These are phyloP conservation scores for Taeniopygia guttata DNA, from an alignment of 2,797 vertebrate genomes.

Conservation along the genomic window DNA sequence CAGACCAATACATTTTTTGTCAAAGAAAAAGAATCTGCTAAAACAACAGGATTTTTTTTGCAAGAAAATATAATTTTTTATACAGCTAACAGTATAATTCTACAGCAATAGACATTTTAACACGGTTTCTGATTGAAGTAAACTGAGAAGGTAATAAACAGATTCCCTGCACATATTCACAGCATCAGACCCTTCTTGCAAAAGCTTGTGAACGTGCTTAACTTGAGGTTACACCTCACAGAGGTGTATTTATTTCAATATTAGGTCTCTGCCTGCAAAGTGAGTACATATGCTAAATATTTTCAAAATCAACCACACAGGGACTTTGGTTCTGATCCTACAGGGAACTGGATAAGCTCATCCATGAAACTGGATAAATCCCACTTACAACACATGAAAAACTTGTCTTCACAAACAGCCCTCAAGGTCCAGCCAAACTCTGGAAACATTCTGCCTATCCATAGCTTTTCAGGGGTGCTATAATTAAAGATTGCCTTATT, in stretches of 20 bases:
- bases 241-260: not conserved
- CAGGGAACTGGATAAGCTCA: not conserved
- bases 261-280: not conserved
- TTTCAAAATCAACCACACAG: not conserved
- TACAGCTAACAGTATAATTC: not conserved
- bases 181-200: not conserved
- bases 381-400: not conserved
- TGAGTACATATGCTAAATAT: not conserved
- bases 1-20: conserved; percentile 62
- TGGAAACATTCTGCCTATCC: not conserved
- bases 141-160: not conserved
- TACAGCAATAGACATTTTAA: not conserved
- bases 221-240: not conserved
- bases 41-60: conserved; percentile 7
- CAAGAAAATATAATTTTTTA: conserved; percentile 38
- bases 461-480: not conserved
- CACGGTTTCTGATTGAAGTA: not conserved
- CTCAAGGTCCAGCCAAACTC: not conserved
- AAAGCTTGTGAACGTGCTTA: not conserved
- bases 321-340: not conserved
- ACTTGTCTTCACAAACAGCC: not conserved
- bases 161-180: not conserved
- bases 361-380: not conserved
- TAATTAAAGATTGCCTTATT: not conserved
- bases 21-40: conserved; percentile 30